Base-by-base conservation (phyloP, 2,113 vertebrate species). In the Triplophysa rosa region DNA sequence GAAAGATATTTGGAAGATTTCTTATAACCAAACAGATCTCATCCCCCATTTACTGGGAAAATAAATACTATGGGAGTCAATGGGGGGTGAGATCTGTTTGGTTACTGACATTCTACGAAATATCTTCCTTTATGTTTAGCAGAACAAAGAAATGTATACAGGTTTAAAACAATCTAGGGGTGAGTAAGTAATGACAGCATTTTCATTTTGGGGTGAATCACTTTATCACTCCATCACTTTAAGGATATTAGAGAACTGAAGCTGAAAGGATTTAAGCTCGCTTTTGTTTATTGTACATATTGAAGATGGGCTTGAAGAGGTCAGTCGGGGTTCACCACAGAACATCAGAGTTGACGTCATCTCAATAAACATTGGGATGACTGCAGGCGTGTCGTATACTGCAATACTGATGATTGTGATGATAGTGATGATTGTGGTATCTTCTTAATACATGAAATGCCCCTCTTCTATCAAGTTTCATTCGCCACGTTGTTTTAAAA, bases 241-340 rank as follows among this genome's bases (percentile, higher is more conserved):
- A 63, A 67, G 81, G 87, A 81, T 87, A 85, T 87, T 56, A 66
- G 82, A 65, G 72, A 84, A 88, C 67, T 63, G 70, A 81, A 72
- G 65, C 70, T 87, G 81, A 67, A 76, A 80, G 72, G 80, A 85
- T 68, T 85, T 80, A 54, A 72, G 56, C 40, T 64, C 67, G 2
- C 19, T 70, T 69, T 64, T 90, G 86, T 88, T 91, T 89, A 87
- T 62, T 73, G 85, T 86, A 83, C 77, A 54, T 82, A 83, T 84
- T 74, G 78, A 83, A 85, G 86, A 82, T 82, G 80, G 75, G 75
- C 86, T 84, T 83, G 42, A 8, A 52, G 82, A 80, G 86, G 87
- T 92, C 83, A 91, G 76, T 86, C 85, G 90, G 83, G 89, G 89
- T 91, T 92, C 85, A 90, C 37, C 59, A 16, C 49, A 68, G 13